These are phyloP conservation scores for Aplocera efformata DNA, from an alignment of 2,888 invertebrate genomes.

Conservation along the genomic window DNA sequence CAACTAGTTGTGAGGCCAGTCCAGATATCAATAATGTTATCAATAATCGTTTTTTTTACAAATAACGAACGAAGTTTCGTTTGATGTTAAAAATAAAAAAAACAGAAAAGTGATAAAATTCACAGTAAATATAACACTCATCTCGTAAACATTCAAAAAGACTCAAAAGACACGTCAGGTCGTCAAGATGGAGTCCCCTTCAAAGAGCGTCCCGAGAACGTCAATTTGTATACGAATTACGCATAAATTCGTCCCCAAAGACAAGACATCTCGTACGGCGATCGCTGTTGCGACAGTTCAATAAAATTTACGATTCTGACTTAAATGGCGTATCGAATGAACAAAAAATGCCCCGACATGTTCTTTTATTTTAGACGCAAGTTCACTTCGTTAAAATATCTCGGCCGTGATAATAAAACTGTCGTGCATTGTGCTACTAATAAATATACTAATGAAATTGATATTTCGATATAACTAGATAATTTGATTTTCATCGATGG, in stretches of 20 bases:
- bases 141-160: slow-evolving; percentile 51
- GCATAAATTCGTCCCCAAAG: slow-evolving; percentile 78
- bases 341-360: slow-evolving; percentile 70
- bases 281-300: slow-evolving; percentile 78
- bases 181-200: slow-evolving; percentile 61
- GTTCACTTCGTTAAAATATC: slow-evolving; percentile 76
- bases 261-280: slow-evolving; percentile 76
- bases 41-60: no score
- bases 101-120: slow-evolving; percentile 39
- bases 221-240: slow-evolving; percentile 80
- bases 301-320: slow-evolving; percentile 80
- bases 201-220: slow-evolving; percentile 67
- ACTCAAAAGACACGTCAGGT: slow-evolving; percentile 70
- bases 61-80: slow-evolving; percentile 23
- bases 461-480: slow-evolving; percentile 42
- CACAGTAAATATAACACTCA: slow-evolving; percentile 43
- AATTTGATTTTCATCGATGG: slow-evolving; percentile 35
- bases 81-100: slow-evolving; percentile 29
- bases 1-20: no score
- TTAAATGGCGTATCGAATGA: slow-evolving; percentile 75
- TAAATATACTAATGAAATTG: slow-evolving; percentile 61
- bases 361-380: slow-evolving; percentile 72
- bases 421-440: slow-evolving; percentile 55
- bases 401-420: slow-evolving; percentile 68
- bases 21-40: no score